Evolutionary conservation across 1,140 invertebrate genomes (phyloP).

Genomic region (Xylocopa sonorina): DNA sequence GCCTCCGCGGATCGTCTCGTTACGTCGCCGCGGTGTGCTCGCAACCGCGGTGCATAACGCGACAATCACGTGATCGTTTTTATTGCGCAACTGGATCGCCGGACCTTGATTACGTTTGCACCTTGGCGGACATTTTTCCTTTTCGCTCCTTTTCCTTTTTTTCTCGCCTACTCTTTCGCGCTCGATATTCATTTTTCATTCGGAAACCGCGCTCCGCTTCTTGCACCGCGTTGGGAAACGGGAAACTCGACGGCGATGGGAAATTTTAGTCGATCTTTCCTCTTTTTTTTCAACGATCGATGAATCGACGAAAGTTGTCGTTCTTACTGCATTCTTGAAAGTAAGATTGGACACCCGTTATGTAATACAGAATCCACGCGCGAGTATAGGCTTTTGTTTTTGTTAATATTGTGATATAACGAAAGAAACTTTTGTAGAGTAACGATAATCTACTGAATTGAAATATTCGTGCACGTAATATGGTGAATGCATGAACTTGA

Average conservation of each 20-base stretch:
- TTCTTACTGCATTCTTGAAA: too few relatives aligned
- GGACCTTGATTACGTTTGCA: constrained; percentile 44
- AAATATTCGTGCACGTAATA: too few relatives aligned
- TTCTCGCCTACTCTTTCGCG: too few relatives aligned
- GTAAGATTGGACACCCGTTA: too few relatives aligned
- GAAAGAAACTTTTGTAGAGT: too few relatives aligned
- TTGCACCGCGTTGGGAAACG: background rate
- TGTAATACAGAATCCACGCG: too few relatives aligned
- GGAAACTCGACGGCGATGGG: background rate
- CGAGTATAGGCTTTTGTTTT: too few relatives aligned
- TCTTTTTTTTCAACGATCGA: too few relatives aligned
- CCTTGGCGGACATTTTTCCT: constrained; percentile 27
- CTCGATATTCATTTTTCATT: background rate
- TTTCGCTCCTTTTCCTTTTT: background rate
- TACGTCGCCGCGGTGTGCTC: background rate
- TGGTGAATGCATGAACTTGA: too few relatives aligned
- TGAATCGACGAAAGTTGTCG: too few relatives aligned
- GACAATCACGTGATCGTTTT: constrained; percentile 15
- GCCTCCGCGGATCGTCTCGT: constrained; percentile 5
- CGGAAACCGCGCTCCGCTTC: background rate
- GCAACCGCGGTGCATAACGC: constrained; percentile 1
- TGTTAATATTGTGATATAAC: too few relatives aligned
- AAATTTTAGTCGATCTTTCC: background rate
- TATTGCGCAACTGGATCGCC: constrained; percentile 45
- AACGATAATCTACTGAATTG: too few relatives aligned